Evolutionary conservation across 2,113 vertebrate species (phyloP), one percentile per base, ranked within the genome.

Genomic region (Paracanthobrama guichenoti): DNA sequence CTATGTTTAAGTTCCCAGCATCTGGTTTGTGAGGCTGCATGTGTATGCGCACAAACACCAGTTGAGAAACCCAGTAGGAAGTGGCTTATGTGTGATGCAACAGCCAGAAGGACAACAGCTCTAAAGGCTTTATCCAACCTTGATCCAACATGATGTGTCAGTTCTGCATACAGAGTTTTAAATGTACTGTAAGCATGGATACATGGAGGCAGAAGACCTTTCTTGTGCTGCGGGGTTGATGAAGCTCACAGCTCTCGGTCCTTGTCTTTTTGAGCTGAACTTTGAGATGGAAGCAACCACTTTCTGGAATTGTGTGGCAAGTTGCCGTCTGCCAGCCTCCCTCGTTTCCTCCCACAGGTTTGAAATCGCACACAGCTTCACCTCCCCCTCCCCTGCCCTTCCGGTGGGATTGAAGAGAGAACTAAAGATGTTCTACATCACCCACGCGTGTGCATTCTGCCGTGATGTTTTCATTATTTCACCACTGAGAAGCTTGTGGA

Each of bases 211-310:
- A 67, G 81, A 86, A 7, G 64, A 83, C 86, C 87, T 91, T 91
- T 91, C 89, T 90, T 91, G 89, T 88, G 88, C 88, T 14, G 86
- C 78, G 79, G 69, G 83, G 82, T 84, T 93, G 81, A 91, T 91
- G 90, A 90, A 90, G 85, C 89, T 87, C 69, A 26, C 90, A 86
- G 79, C 60, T 28, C 18, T 50, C 55, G 20, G n/a, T 44, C 67
- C 72, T 74, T 53, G 60, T 88, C 39, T 85, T 81, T 75, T 9
- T 55, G 72, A 81, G 22, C 39, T 26, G 48, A 57, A 50, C 39
- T 73, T 73, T 86, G 86, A 79, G 48, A 42, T 73, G 75, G 60
- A 28, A 76, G 79, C 50, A 84, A 62, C 57, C 53, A 31, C 77
- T 79, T 42, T 14, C 64, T 82, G 46, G 72, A 79, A 80, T 16